These are phyloP conservation scores for Brachypteracias leptosomus DNA, from an alignment of 2,113 vertebrate species.

Conservation along the genomic window DNA sequence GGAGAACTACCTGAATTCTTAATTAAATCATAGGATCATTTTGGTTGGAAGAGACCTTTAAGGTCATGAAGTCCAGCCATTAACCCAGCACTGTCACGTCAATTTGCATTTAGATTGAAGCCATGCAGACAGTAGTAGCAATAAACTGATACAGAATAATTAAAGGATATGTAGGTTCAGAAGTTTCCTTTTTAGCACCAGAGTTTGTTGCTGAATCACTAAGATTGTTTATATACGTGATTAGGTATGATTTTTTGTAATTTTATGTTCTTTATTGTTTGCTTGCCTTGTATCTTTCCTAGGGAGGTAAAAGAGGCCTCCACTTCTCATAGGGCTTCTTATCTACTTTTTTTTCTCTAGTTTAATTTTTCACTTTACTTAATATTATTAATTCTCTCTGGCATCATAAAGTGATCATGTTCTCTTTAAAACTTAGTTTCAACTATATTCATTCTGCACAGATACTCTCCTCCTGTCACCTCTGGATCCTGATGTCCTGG, in stretches of 20 bases:
- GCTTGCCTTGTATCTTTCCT: not conserved
- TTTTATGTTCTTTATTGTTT: not conserved
- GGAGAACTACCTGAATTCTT: not conserved
- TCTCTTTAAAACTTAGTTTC: not conserved
- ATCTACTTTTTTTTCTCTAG: not conserved
- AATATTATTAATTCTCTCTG: not conserved
- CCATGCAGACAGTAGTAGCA: not conserved
- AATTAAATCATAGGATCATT: not conserved
- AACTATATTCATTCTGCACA: not conserved
- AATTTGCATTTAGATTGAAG: not conserved
- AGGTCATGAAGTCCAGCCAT: not conserved
- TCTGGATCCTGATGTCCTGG: not conserved
- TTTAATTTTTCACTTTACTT: not conserved
- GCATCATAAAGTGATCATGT: not conserved
- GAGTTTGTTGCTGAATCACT: not conserved
- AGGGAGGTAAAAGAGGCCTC: not conserved
- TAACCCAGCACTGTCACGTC: not conserved
- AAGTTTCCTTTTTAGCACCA: not conserved
- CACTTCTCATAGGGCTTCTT: not conserved
- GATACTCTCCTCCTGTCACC: not conserved
- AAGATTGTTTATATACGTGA: not conserved
- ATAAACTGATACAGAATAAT: not conserved
- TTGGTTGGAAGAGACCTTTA: not conserved
- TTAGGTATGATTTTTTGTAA: not conserved
- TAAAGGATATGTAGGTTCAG: not conserved